Evolutionary conservation across 2,113 vertebrate species (phyloP).

Genomic region (Diadophis punctatus): DNA sequence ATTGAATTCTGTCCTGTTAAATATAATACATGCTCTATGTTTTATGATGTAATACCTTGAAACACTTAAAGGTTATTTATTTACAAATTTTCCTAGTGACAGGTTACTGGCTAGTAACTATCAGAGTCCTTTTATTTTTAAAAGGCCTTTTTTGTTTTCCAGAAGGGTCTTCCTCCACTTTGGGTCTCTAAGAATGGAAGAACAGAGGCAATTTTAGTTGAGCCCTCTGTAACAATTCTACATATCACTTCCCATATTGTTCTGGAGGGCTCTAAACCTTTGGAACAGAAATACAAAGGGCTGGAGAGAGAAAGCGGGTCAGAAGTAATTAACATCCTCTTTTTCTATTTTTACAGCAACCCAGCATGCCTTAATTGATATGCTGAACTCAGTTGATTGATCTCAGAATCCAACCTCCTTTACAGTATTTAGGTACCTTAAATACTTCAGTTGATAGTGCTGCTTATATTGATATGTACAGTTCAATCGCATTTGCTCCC

Average conservation of each 20-base stretch:
- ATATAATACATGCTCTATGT: neutral
- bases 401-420: neutral
- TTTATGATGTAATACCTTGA: neutral
- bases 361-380: neutral
- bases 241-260: neutral
- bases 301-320: neutral
- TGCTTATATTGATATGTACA: neutral
- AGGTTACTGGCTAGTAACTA: neutral
- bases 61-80: neutral
- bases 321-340: neutral
- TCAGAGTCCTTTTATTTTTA: neutral
- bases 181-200: neutral
- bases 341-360: neutral
- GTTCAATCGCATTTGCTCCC: neutral
- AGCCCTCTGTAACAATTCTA: neutral
- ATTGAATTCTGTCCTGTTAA: constrained; percentile 29
- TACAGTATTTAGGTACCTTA: neutral
- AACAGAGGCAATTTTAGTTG: neutral
- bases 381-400: neutral
- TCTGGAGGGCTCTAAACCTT: neutral
- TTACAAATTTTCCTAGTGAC: neutral
- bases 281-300: neutral
- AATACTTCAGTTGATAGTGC: neutral
- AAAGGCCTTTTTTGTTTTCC: neutral
- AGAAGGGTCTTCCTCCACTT: neutral